A percentile compares a stretch with the other conserved stretches of the same genome.
These are phyloP conservation scores for Tetragonula clypearis DNA, from an alignment of 1,140 invertebrate genomes.

Conservation along the genomic window DNA sequence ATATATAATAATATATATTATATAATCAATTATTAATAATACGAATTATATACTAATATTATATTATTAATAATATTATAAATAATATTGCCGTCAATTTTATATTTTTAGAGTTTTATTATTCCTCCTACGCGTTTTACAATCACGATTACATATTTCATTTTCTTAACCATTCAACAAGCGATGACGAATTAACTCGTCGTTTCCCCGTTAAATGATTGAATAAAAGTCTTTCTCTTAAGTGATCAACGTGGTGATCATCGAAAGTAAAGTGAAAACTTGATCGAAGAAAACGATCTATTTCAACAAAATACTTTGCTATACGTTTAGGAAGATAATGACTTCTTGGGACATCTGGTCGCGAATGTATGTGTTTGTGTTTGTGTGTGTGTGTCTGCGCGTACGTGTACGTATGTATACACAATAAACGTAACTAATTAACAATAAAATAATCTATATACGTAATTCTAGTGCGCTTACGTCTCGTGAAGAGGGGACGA, in stretches of 20 bases:
- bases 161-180: too few species aligned
- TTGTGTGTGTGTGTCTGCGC: neutral
- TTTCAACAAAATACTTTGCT: neutral
- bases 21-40: too few species aligned
- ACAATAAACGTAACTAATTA: slow-evolving; percentile 63
- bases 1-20: too few species aligned
- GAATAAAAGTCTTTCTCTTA: neutral
- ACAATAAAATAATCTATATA: slow-evolving; percentile 64
- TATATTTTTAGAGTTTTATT: neutral
- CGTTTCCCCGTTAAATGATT: too few species aligned
- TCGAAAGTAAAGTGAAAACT: slow-evolving; percentile 28
- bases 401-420: slow-evolving; percentile 13
- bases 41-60: too few species aligned
- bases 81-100: neutral
- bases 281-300: neutral
- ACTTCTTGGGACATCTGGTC: slow-evolving; percentile 48
- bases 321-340: neutral
- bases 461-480: slow-evolving; percentile 65
- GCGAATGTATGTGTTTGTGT: neutral
- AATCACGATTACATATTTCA: neutral
- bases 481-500: slow-evolving; percentile 53
- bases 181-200: too few species aligned
- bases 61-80: too few species aligned
- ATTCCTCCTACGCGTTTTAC: neutral
- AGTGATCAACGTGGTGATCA: neutral